Evolutionary conservation across 2,888 invertebrate genomes (phyloP), one percentile per base, ranked within the genome.

Genomic region (Theretra japonica): DNA sequence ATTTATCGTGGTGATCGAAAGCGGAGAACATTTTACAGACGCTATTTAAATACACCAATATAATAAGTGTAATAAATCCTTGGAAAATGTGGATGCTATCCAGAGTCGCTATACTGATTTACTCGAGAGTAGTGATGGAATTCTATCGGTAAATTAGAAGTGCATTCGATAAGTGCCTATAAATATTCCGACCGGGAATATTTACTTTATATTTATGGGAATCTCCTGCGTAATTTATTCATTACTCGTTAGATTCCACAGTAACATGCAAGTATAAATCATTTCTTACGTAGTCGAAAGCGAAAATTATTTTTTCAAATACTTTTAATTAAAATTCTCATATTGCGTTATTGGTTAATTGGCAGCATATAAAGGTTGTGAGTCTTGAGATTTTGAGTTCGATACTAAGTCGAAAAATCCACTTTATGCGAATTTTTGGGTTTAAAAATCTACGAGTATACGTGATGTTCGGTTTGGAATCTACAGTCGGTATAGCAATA

Each of bases 91-190:
- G 23, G 62, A 62, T 62, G 21, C 41, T 62, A 41, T 41, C 62
- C 62, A 62, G 62, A 41, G 41, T 62, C 21, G 21, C 41, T 48
- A 41, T 23, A 65, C 41, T 62, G 33, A 41, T 62, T 48, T 48
- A 65, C 65, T 41, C 65, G 65, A 62, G 41, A 65, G 23, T 41
- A 65, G 41, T 65, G 65, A 65, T 65, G 65, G 65, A 65, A 23
- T 48, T 65, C 65, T 65, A 41, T 65, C 65, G 21, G 48, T 65
- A 65, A 65, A 65, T 48, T 48, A 65, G 48, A 48, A 65, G 48
- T 65, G 65, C 65, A 65, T 65, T 48, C 65, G 65, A 48, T 65
- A 65, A 65, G 65, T 65, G 41, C 48, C 65, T 41, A 65, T 65
- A 65, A 65, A 65, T 65, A 65, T 65, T 65, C 65, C 21, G 17